phyloP scores from a whole-genome alignment of 2,888 invertebrate species.

The Polyommatus iphigenia region DNA sequence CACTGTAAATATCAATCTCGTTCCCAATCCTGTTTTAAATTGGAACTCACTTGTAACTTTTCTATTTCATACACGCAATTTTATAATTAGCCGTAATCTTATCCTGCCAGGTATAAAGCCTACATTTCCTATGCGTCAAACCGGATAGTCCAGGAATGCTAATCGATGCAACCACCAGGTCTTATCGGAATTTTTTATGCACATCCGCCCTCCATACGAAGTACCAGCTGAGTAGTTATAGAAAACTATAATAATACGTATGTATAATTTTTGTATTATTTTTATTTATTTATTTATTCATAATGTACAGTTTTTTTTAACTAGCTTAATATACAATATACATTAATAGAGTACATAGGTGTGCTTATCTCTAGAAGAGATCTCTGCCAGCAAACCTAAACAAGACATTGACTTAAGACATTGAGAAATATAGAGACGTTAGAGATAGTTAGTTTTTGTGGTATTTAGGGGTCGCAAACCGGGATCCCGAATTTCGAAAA shows the following conservation, averaged over 20 bases:
- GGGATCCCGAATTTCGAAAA: no score
- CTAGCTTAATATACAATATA: no score
- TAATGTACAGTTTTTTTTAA: no score
- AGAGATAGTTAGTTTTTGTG: no score
- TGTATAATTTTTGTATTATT: background rate
- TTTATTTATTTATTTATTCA: background rate
- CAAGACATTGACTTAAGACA: no score
- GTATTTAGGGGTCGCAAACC: no score
- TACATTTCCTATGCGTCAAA: constrained; percentile 26
- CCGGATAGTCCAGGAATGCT: constrained; percentile 24
- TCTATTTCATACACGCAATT: constrained; percentile 6
- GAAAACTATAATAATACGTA: background rate
- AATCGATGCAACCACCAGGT: constrained; percentile 12
- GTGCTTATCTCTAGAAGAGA: no score
- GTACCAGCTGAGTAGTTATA: background rate
- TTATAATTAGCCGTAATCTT: constrained; percentile 3
- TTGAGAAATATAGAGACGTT: no score
- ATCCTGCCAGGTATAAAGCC: constrained; percentile 18
- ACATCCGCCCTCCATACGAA: background rate
- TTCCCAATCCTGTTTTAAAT: background rate
- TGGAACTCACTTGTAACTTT: constrained; percentile 1
- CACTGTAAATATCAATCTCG: background rate
- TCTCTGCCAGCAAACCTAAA: no score
- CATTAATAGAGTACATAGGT: no score
- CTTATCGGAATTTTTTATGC: constrained; percentile 13